Conservation (phyloP, 2,797 vertebrate genomes). For the Myoxocephalus aenaeus region DNA sequence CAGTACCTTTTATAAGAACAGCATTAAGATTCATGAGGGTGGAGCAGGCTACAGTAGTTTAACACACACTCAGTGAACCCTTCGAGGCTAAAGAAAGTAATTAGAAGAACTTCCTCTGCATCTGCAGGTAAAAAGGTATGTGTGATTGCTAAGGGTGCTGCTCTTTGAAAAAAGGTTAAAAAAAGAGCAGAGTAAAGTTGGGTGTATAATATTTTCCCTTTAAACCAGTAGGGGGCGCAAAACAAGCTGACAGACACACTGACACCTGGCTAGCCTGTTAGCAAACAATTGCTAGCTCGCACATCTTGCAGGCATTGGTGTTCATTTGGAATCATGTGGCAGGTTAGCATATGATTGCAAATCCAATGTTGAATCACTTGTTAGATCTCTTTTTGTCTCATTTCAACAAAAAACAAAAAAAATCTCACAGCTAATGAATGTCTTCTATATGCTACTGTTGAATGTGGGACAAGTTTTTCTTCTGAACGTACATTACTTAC, state of each 20-base stretch:
- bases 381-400: neutral
- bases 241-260: slow-evolving; percentile 3
- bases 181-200: slow-evolving; percentile 22
- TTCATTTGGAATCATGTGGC: neutral
- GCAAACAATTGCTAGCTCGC: neutral
- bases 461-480: neutral
- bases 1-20: slow-evolving; percentile 63
- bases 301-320: neutral
- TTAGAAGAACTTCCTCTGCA: slow-evolving; percentile 55
- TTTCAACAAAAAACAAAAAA: neutral
- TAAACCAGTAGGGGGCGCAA: neutral
- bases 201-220: neutral
- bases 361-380: neutral
- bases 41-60: slow-evolving; percentile 55
- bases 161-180: slow-evolving; percentile 29
- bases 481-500: neutral
- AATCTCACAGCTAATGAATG: neutral
- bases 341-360: neutral
- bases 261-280: neutral
- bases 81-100: slow-evolving; percentile 63
- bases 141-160: slow-evolving; percentile 33
- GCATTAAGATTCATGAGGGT: slow-evolving; percentile 76
- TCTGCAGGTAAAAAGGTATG: slow-evolving; percentile 61
- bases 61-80: slow-evolving; percentile 62
- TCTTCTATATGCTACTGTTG: neutral